Conservation (phyloP, 2,797 vertebrate species). For the Atherinosoma microstoma region DNA sequence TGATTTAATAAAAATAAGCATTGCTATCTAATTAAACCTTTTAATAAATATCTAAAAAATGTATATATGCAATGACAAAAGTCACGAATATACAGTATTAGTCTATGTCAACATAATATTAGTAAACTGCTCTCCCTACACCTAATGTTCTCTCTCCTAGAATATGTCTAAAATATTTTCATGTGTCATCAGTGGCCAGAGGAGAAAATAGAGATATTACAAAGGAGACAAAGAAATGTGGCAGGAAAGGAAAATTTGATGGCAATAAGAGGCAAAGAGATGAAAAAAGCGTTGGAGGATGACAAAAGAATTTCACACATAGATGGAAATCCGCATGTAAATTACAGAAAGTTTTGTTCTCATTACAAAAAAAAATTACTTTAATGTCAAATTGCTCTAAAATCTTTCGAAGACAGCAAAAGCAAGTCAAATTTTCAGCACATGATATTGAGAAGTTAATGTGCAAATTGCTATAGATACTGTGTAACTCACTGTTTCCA, state of each 20-base stretch:
- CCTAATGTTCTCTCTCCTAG: neutral
- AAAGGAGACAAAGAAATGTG: neutral
- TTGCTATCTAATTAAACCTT: too few species aligned
- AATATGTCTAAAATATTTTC: neutral
- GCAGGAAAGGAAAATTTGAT: conserved; percentile 2
- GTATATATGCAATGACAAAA: neutral
- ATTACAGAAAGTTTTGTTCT: conserved; percentile 29
- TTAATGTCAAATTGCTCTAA: conserved; percentile 18
- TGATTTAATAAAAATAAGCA: too few species aligned
- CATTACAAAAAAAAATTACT: conserved; percentile 18
- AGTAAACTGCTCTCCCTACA: neutral
- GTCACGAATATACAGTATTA: neutral
- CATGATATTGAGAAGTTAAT: neutral
- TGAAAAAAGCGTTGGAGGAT: conserved; percentile 24
- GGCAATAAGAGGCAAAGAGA: conserved; percentile 11
- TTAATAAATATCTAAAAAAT: too few species aligned
- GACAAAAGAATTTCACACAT: conserved; percentile 34
- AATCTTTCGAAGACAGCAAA: conserved; percentile 6
- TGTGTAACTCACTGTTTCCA: neutral
- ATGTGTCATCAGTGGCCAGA: conserved; percentile 31
- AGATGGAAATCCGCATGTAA: conserved; percentile 42
- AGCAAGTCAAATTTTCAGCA: conserved; percentile 21
- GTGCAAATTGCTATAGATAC: conserved; percentile 7
- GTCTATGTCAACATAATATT: conserved; percentile 8
- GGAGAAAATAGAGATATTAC: neutral